Base-by-base conservation (phyloP, 2,113 vertebrate species). In the Heterotis niloticus region DNA sequence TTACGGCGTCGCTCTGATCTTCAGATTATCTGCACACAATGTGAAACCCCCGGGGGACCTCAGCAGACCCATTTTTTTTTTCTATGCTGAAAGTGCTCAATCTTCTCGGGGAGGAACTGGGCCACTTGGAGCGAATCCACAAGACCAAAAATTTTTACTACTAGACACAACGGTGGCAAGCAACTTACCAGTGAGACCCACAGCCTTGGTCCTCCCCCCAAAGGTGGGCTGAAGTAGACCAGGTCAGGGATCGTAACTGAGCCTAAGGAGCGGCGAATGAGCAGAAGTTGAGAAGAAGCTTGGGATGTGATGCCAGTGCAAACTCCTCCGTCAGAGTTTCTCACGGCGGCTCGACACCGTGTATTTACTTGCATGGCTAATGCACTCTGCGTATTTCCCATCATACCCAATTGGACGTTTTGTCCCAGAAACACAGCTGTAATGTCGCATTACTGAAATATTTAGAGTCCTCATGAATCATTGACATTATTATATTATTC, bases 21-120 rank as follows among this genome's bases (percentile, higher is more conserved):
- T 75, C 24, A 75, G 26, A 75, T 62, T 18, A 75, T 75, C 26
- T 75, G 74, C 74, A 75, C 29, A 64, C 62, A 75, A 75, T 75
- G 74, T 18, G 10, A 75, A 28, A n/a, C 24, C 57, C 57, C 23
- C 62, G 57, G 26, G 59, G 74, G 17, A 13, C 9, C 20, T 62
- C 59, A 51, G 71, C 34, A 44, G 12, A 23, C 70, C 52, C n/a
- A n/a, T n/a, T n/a, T n/a, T 73, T 73, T 57, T 28, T 75, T 60
- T 23, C 56, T 44, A 17, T 34, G 74, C 74, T 29, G 34, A 60
- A 75, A 60, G 57, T 75, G 62, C 24, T 62, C n/a, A 57, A 23
- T 59, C 56, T 2, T 7, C 54, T 74, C 52, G 52, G 52, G 0
- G n/a, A 74, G 71, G 71, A 74, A 74, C 71, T 74, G 57, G 52